Percentiles rank a stretch among this genome's conserved stretches.
phyloP scores from a whole-genome alignment of 1,140 invertebrate genomes.

The Globodera ellingtonae region DNA sequence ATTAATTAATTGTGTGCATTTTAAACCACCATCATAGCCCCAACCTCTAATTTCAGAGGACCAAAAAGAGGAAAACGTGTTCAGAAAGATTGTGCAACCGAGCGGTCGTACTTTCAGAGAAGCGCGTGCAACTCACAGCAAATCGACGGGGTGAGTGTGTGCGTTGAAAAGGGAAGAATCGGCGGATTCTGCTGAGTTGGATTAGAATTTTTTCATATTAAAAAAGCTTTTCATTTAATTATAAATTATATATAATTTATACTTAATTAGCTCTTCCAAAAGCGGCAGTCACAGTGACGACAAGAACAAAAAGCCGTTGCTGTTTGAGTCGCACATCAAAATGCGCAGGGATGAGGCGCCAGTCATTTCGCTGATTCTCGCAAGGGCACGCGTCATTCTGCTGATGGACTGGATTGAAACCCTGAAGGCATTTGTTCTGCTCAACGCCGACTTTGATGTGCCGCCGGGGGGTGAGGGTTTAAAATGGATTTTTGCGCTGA shows the following conservation, averaged over 20 bases:
- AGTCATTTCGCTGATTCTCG: constrained; percentile 80
- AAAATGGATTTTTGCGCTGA: constrained; percentile 3
- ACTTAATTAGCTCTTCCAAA: not conserved
- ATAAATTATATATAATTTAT: too few species aligned
- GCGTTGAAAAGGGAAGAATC: too few species aligned
- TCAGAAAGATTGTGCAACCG: not conserved
- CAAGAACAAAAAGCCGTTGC: constrained; percentile 32
- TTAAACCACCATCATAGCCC: too few species aligned
- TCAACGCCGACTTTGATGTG: constrained; percentile 51
- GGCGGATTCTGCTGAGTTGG: too few species aligned
- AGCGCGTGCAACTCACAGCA: too few species aligned
- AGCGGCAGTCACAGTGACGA: not conserved
- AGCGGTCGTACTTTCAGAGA: not conserved
- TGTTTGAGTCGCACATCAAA: constrained; percentile 59
- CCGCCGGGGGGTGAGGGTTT: constrained; percentile 55
- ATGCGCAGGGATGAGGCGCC: constrained; percentile 57
- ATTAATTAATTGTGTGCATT: too few species aligned
- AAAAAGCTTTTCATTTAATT: too few species aligned
- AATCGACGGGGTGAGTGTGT: too few species aligned
- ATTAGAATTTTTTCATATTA: too few species aligned
- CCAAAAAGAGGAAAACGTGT: constrained; percentile 16
- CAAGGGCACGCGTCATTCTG: constrained; percentile 91
- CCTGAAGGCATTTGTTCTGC: constrained; percentile 78
- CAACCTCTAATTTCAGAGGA: not conserved
- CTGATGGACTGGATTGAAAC: constrained; percentile 90